Evolutionary conservation across 2,797 vertebrate genomes (phyloP).

Genomic region (Austrolebias charrua): DNA sequence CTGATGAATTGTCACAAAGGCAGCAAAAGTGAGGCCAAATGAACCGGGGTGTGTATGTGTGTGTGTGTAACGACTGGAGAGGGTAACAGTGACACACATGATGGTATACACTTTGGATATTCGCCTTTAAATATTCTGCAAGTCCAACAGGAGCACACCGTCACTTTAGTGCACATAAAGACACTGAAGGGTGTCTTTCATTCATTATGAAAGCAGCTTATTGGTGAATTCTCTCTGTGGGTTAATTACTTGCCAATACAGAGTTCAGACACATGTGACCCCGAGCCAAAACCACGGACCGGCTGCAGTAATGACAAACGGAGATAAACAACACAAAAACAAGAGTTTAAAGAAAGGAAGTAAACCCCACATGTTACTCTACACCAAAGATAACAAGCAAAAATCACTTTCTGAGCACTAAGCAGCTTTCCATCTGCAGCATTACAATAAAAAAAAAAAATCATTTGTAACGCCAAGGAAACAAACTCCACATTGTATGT

Average conservation of each 20-base stretch:
- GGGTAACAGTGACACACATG: slow-evolving; percentile 27
- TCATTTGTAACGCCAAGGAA: slow-evolving; percentile 66
- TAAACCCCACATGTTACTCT: slow-evolving; percentile 55
- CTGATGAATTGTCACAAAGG: slow-evolving; percentile 62
- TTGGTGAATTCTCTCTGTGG: slow-evolving; percentile 25
- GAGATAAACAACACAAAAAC: slow-evolving; percentile 44
- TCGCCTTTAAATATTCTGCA: slow-evolving; percentile 26
- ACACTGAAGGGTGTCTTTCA: not conserved
- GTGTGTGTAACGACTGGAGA: slow-evolving; percentile 19
- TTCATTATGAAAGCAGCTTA: slow-evolving; percentile 11
- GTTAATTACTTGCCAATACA: slow-evolving; percentile 47
- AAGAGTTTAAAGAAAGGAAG: slow-evolving; percentile 1
- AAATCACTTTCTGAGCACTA: slow-evolving; percentile 52
- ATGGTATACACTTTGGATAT: slow-evolving; percentile 8
- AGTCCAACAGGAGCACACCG: slow-evolving; percentile 9
- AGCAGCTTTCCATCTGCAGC: slow-evolving; percentile 65
- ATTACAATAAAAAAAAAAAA: slow-evolving; percentile 52
- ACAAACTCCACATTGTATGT: slow-evolving; percentile 69
- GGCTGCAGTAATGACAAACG: slow-evolving; percentile 19
- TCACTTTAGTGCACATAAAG: slow-evolving; percentile 5
- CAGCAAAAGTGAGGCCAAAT: slow-evolving; percentile 34
- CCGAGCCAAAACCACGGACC: slow-evolving; percentile 19
- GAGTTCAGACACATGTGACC: slow-evolving; percentile 38
- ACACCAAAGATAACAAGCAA: slow-evolving; percentile 39
- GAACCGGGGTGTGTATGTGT: slow-evolving; percentile 18